A percentile compares a stretch with the other conserved stretches of the same genome.
These are phyloP conservation scores for Philopedon plagiatum DNA, from an alignment of 2,888 invertebrate genomes.

Conservation along the genomic window DNA sequence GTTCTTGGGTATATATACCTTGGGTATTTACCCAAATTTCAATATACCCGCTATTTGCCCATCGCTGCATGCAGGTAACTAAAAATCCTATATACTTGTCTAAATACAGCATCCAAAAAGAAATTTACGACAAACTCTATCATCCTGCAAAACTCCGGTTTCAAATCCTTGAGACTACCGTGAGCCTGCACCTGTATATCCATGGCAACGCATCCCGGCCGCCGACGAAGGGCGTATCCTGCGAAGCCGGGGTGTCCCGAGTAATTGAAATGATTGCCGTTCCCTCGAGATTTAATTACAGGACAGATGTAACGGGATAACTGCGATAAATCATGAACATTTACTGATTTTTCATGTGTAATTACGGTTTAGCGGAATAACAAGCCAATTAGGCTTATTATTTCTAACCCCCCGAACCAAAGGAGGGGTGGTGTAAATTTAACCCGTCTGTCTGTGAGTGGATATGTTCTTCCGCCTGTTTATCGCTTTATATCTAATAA, in stretches of 20 bases:
- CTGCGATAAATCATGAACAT: constrained; percentile 64
- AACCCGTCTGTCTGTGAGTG: no score
- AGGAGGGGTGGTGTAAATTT: no score
- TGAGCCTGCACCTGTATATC: constrained; percentile 45
- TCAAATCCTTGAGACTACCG: constrained; percentile 12
- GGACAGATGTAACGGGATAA: constrained; percentile 67
- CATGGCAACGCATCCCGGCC: constrained; percentile 30
- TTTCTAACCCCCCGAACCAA: no score
- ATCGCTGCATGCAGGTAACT: no score
- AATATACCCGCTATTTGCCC: no score
- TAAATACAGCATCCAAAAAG: no score
- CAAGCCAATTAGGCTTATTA: constrained; percentile 52
- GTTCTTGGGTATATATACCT: no score
- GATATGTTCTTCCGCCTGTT: no score
- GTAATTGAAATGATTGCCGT: constrained; percentile 53
- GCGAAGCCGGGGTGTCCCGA: constrained; percentile 54
- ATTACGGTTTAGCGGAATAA: constrained; percentile 58
- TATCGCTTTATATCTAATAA: no score
- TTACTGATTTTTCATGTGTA: constrained; percentile 62
- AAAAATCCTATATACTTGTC: no score
- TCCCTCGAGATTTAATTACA: constrained; percentile 67
- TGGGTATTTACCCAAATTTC: no score
- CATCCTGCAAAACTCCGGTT: neutral
- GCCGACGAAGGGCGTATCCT: constrained; percentile 54
- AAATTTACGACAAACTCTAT: no score